Percentiles rank a stretch among this genome's conserved stretches.
phyloP scores from a whole-genome alignment of 2,888 invertebrate genomes.

The Hetaerina titia region DNA sequence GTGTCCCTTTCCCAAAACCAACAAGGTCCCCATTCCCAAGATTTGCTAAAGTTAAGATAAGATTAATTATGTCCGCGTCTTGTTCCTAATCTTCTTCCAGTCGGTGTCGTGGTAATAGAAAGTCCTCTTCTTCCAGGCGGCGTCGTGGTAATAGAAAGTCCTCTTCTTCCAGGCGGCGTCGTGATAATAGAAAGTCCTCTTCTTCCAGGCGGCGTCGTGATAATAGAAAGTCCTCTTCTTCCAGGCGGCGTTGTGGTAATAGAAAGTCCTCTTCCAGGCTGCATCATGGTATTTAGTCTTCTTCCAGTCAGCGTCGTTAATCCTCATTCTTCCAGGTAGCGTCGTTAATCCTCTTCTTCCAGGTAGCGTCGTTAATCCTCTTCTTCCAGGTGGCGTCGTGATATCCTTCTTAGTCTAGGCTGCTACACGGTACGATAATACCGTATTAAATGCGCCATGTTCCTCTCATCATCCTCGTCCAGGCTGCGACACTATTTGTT shows the following conservation, averaged over 20 bases:
- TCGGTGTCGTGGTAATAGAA: too few relatives aligned
- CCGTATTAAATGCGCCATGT: background rate
- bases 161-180: slow-evolving; percentile 8
- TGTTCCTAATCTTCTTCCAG: slow-evolving; percentile 39
- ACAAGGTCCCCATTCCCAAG: background rate
- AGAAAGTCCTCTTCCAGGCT: background rate
- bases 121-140: background rate
- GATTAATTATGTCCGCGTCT: too few relatives aligned
- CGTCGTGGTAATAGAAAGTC: too few relatives aligned
- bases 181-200: background rate
- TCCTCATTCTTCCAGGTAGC: background rate
- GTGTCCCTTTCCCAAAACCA: background rate
- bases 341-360: background rate
- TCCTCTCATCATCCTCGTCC: background rate
- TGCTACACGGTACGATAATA: too few relatives aligned
- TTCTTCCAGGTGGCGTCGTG: background rate
- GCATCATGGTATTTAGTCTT: background rate
- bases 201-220: background rate
- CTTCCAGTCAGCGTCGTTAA: background rate
- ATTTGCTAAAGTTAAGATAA: background rate
- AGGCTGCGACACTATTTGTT: background rate
- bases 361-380: slow-evolving; percentile 12
- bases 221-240: background rate
- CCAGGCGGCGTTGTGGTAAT: background rate
- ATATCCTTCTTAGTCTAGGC: too few relatives aligned